These are phyloP conservation scores for Halcyon badia DNA, from an alignment of 2,797 vertebrate genomes.

Conservation along the genomic window DNA sequence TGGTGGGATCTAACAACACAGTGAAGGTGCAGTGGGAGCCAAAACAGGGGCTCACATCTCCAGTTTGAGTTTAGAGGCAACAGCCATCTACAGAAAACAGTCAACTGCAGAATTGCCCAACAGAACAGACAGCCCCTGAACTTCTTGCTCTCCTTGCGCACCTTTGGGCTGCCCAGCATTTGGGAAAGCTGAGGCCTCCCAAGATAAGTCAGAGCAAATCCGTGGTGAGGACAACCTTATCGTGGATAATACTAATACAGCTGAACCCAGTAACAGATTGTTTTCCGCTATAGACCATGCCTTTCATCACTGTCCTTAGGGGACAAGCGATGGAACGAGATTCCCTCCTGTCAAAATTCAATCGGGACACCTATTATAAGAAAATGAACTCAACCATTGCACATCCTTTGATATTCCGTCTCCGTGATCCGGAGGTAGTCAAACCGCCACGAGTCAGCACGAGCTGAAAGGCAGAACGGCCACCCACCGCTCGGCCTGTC, in stretches of 20 bases:
- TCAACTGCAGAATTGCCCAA: neutral
- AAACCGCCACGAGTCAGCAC: rapidly evolving
- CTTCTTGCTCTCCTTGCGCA: neutral
- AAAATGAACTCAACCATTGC: neutral
- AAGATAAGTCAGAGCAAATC: neutral
- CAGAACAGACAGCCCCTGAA: neutral
- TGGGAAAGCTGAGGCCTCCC: neutral
- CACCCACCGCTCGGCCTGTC: neutral
- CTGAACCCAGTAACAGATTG: neutral
- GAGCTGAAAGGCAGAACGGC: neutral
- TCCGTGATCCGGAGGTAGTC: neutral
- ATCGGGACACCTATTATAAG: neutral
- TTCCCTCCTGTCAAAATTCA: neutral
- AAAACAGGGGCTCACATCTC: neutral
- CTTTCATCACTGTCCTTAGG: neutral
- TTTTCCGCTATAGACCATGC: rapidly evolving
- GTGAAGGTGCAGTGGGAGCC: neutral
- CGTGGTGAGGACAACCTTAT: neutral
- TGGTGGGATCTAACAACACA: conserved; percentile 41
- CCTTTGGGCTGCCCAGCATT: rapidly evolving
- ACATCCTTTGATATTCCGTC: neutral
- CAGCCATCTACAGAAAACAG: neutral
- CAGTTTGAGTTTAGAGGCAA: neutral
- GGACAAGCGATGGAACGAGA: neutral
- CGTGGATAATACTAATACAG: neutral